Conservation (phyloP, 2,888 invertebrate species). For the Vesta saturnalis region DNA sequence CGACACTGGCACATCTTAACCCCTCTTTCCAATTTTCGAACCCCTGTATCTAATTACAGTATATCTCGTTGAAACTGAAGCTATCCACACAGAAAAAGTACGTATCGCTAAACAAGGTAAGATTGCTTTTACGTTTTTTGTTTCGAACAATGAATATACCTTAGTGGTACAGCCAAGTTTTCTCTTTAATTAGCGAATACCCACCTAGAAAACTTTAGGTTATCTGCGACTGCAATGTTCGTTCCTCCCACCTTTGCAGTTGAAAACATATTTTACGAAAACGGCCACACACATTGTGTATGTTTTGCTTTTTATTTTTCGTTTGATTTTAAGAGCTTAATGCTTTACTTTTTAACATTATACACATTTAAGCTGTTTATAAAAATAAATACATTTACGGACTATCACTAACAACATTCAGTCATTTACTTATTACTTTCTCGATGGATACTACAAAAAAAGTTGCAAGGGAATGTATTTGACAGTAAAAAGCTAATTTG, state of each 20-base stretch:
- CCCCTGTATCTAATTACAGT: constrained; percentile 60
- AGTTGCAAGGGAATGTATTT: constrained; percentile 43
- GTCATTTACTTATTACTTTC: neutral
- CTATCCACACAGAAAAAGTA: constrained; percentile 32
- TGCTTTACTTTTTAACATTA: constrained; percentile 16
- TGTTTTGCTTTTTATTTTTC: constrained; percentile 32
- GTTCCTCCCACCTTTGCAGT: constrained; percentile 49
- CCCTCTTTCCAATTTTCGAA: constrained; percentile 57
- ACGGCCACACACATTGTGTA: constrained; percentile 50
- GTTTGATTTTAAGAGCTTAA: constrained; percentile 9
- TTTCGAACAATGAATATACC: constrained; percentile 37
- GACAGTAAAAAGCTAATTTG: constrained; percentile 55
- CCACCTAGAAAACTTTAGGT: constrained; percentile 46
- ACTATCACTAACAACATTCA: no score
- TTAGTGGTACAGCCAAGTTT: constrained; percentile 41
- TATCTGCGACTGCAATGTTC: constrained; percentile 49
- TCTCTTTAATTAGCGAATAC: constrained; percentile 47
- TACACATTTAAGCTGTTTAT: no score
- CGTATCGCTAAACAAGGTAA: constrained; percentile 17
- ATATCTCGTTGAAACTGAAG: constrained; percentile 55
- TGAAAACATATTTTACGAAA: constrained; percentile 54
- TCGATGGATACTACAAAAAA: neutral
- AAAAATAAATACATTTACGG: neutral
- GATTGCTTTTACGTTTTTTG: constrained; percentile 22
- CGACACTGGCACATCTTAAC: constrained; percentile 55